phyloP scores from a whole-genome alignment of 2,113 vertebrate species.

The Centropus bengalensis region DNA sequence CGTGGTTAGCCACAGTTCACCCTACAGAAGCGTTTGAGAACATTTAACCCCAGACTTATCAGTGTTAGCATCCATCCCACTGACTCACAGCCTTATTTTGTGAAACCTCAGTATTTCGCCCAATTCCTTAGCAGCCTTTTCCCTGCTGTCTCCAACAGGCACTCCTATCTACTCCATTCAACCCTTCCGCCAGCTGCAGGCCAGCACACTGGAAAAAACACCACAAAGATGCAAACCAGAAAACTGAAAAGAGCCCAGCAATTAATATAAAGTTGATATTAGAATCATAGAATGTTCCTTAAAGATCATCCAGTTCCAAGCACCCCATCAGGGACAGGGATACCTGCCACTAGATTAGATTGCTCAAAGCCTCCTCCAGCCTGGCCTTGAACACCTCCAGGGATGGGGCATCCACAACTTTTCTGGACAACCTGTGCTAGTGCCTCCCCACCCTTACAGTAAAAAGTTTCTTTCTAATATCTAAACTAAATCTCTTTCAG shows the following conservation, averaged over 20 bases:
- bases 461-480: too few species aligned
- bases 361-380: too few species aligned
- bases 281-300: not conserved
- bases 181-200: not conserved
- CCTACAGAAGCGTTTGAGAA: not conserved
- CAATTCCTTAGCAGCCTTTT: not conserved
- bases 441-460: too few species aligned
- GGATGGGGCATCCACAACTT: too few species aligned
- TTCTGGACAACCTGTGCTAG: too few species aligned
- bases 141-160: not conserved
- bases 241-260: not conserved
- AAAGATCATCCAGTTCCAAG: too few species aligned
- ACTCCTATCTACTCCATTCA: not conserved
- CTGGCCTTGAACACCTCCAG: too few species aligned
- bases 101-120: not conserved
- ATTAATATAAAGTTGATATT: not conserved
- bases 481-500: too few species aligned
- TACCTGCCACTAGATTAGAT: too few species aligned
- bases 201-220: not conserved
- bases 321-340: too few species aligned
- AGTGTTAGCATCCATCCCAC: not conserved
- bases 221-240: not conserved
- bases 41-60: not conserved
- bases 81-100: not conserved
- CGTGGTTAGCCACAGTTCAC: rapidly evolving